Evolutionary conservation across 1,140 invertebrate genomes (phyloP).

Genomic region (Pseudomyrmex concolor): DNA sequence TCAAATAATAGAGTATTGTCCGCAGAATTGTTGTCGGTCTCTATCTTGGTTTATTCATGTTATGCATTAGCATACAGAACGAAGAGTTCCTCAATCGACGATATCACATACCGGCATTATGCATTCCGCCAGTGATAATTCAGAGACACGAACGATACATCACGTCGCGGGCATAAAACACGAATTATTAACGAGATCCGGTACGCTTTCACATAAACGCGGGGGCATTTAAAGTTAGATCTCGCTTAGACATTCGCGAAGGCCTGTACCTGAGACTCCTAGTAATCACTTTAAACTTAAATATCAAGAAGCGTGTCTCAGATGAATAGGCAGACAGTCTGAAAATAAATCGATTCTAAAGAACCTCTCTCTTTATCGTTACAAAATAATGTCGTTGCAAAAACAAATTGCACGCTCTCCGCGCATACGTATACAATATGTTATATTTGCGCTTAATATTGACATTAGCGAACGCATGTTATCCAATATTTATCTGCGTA

Average conservation of each 20-base stretch:
- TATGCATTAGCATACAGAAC: conserved; percentile 42
- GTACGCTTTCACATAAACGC: conserved; percentile 33
- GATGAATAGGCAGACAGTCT: no score
- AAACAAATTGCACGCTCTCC: neutral
- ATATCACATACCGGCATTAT: conserved; percentile 28
- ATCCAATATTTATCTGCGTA: no score
- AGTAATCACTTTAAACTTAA: neutral
- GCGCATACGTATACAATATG: no score
- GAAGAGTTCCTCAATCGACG: conserved; percentile 20
- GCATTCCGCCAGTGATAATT: conserved; percentile 49
- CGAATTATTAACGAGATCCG: conserved; percentile 52
- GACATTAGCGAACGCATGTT: no score
- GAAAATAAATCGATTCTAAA: no score
- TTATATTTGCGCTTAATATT: no score
- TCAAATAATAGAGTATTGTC: conserved; percentile 9
- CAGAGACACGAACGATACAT: conserved; percentile 35
- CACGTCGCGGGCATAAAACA: conserved; percentile 36
- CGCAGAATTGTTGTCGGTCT: neutral
- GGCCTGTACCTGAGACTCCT: neutral
- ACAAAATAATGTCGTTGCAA: neutral
- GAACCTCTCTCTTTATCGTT: no score
- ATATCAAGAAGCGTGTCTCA: no score
- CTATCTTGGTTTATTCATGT: conserved; percentile 31
- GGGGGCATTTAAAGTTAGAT: neutral
- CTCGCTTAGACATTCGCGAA: conserved; percentile 14